These are phyloP conservation scores for Esox masquinongy DNA, from an alignment of 2,797 vertebrate genomes.

Conservation along the genomic window DNA sequence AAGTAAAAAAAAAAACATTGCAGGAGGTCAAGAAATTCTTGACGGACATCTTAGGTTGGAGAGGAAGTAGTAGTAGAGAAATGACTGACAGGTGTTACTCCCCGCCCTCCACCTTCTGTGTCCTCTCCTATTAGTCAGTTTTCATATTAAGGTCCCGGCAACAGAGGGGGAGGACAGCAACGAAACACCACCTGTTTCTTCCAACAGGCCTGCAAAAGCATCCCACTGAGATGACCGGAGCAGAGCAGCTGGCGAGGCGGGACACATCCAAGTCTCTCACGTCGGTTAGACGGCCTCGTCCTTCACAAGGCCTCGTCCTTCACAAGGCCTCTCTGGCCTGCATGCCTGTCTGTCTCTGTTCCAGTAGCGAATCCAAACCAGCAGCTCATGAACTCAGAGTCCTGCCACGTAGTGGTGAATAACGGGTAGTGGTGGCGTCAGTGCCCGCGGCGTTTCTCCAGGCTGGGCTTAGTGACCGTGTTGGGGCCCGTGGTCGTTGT, in stretches of 20 bases:
- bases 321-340: not conserved
- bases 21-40: not conserved
- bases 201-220: not conserved
- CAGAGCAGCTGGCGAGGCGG: not conserved
- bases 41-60: not conserved
- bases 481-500: constrained; percentile 54
- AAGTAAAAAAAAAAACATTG: not conserved
- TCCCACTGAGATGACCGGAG: not conserved
- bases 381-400: constrained; percentile 7
- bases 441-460: not conserved
- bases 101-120: not conserved
- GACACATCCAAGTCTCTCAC: not conserved
- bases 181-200: not conserved
- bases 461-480: constrained; percentile 58
- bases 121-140: not conserved
- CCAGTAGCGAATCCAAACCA: not conserved
- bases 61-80: not conserved
- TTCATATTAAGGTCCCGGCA: not conserved
- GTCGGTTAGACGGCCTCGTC: not conserved
- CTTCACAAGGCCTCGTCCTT: not conserved
- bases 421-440: not conserved
- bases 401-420: constrained; percentile 36
- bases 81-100: not conserved
- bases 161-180: not conserved
- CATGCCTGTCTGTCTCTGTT: not conserved